A percentile compares a stretch with the other conserved stretches of the same genome.
Evolutionary conservation across 2,797 vertebrate species (phyloP).

Genomic region (Numenius phaeopus): DNA sequence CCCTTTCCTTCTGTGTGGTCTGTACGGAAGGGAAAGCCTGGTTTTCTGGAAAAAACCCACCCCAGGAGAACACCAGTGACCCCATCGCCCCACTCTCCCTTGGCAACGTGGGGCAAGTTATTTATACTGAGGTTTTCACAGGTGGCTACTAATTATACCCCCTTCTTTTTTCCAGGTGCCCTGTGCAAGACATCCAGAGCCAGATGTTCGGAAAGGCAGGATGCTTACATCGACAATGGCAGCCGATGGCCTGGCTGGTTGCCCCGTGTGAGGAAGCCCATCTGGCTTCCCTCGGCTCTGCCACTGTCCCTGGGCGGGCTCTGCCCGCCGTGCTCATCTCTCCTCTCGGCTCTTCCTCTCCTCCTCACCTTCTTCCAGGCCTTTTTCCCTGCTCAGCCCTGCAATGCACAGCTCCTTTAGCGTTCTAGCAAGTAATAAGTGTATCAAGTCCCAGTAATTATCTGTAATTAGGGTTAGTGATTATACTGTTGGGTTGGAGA

Average conservation of each 20-base stretch:
- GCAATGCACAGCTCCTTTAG: slow-evolving; percentile 82
- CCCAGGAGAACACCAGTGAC: neutral
- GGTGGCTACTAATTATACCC: neutral
- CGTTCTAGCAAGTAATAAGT: slow-evolving; percentile 93
- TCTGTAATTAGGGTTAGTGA: slow-evolving; percentile 99
- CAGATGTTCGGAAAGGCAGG: neutral
- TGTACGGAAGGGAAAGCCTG: accelerated
- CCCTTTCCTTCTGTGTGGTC: neutral
- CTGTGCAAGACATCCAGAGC: neutral
- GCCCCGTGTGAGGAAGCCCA: neutral
- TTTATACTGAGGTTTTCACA: neutral
- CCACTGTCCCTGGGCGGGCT: neutral
- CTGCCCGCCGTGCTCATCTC: neutral
- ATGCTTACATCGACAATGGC: neutral
- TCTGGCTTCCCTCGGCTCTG: neutral
- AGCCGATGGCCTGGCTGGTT: neutral
- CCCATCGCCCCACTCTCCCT: neutral
- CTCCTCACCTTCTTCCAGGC: neutral
- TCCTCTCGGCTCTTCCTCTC: neutral
- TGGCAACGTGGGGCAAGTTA: neutral
- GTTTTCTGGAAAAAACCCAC: neutral
- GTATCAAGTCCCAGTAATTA: slow-evolving; percentile 98
- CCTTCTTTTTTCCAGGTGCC: neutral
- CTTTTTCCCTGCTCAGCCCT: neutral
- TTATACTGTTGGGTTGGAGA: slow-evolving; percentile 94